phyloP scores from a whole-genome alignment of 1,140 invertebrate species.

The Cylas formicarius region DNA sequence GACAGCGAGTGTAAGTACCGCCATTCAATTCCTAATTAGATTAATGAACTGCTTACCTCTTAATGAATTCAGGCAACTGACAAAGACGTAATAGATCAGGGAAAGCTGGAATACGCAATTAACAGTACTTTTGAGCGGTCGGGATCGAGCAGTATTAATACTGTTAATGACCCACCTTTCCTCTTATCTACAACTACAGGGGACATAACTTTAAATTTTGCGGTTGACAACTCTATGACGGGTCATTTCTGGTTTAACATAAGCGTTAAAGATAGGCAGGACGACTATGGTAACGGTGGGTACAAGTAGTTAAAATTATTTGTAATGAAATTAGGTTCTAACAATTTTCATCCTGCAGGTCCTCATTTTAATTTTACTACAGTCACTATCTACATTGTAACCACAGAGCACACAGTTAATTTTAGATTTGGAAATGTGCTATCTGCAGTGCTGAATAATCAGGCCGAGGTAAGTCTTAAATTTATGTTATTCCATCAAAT shows the following conservation, averaged over 20 bases:
- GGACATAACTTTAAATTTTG: conserved; percentile 43
- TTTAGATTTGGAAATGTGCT: conserved; percentile 48
- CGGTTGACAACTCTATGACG: conserved; percentile 44
- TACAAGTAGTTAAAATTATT: conserved; percentile 35
- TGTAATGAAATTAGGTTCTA: background rate
- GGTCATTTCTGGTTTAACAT: conserved; percentile 52
- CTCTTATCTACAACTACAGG: conserved; percentile 40
- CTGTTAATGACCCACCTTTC: conserved; percentile 36
- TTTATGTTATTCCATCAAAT: background rate
- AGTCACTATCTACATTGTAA: conserved; percentile 23
- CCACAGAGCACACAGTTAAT: conserved; percentile 45
- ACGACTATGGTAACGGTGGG: conserved; percentile 41
- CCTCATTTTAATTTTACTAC: conserved; percentile 11
- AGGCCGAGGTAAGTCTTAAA: conserved; percentile 43
- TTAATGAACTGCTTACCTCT: conserved; percentile 9
- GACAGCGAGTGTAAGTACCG: conserved; percentile 13
- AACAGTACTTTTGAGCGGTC: conserved; percentile 14
- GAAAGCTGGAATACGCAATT: conserved; percentile 42
- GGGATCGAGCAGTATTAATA: conserved; percentile 8
- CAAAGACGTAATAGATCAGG: conserved; percentile 39
- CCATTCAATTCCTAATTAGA: background rate
- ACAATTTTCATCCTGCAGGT: conserved; percentile 11
- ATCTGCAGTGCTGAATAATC: conserved; percentile 39
- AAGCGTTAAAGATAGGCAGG: conserved; percentile 43
- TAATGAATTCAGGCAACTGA: conserved; percentile 43